Percentiles rank a stretch among this genome's conserved stretches.
Conservation (phyloP, 2,888 invertebrate species). For the Ectemnius continuus region DNA sequence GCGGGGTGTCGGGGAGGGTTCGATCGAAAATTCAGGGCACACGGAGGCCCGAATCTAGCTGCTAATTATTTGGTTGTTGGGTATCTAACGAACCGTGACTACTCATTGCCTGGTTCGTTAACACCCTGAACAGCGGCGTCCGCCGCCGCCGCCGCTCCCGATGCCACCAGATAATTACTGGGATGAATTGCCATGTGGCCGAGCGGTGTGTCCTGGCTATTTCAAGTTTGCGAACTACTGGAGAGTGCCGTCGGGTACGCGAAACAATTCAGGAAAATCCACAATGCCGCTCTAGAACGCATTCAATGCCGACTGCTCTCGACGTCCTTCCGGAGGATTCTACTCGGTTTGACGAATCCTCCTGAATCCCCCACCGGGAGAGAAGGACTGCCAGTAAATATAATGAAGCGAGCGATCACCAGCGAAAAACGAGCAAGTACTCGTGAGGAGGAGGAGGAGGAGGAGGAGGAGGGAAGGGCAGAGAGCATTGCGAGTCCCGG, state of each 20-base stretch:
- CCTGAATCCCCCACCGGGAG: too few species aligned
- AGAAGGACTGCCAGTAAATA: conserved; percentile 20
- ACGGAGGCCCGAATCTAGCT: conserved; percentile 41
- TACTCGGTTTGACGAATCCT: too few species aligned
- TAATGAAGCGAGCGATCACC: conserved; percentile 38
- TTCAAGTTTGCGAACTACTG: conserved; percentile 37
- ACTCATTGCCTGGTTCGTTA: conserved; percentile 70
- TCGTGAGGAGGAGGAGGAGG: conserved; percentile 1
- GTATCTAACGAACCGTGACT: conserved; percentile 69
- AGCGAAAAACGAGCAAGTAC: conserved; percentile 35
- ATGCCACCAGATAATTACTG: conserved; percentile 58
- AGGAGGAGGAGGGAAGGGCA: too few species aligned
- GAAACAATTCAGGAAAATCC: neutral
- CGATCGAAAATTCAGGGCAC: conserved; percentile 41
- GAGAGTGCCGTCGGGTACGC: neutral
- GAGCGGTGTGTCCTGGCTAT: conserved; percentile 30
- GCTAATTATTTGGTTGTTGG: conserved; percentile 70
- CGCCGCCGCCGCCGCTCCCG: conserved; percentile 20
- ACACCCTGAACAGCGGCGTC: conserved; percentile 46
- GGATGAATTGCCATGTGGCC: conserved; percentile 36
- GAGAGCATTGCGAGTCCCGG: conserved; percentile 23
- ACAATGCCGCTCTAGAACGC: too few species aligned
- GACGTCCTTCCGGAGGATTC: too few species aligned
- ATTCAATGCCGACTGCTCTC: too few species aligned
- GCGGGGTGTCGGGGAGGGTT: neutral